These are phyloP conservation scores for Staurois parvus DNA, from an alignment of 2,797 vertebrate genomes.

Conservation along the genomic window DNA sequence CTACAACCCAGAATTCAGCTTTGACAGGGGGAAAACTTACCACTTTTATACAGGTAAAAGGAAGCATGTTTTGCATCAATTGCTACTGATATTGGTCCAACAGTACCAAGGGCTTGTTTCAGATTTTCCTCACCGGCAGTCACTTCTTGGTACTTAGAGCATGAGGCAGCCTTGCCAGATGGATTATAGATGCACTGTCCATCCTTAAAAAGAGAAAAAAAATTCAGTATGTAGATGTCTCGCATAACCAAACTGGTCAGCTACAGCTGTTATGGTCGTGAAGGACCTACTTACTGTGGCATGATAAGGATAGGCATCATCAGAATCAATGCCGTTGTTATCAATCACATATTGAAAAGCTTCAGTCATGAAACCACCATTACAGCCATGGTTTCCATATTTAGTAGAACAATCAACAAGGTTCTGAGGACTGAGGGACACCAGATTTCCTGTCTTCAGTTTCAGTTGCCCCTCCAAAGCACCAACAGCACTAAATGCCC, in stretches of 20 bases:
- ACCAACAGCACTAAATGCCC: conserved; percentile 84
- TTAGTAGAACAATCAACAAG: conserved; percentile 80
- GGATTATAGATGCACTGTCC: conserved; percentile 78
- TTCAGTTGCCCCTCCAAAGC: conserved; percentile 82
- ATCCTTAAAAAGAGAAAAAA: conserved; percentile 68
- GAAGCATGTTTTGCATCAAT: conserved; percentile 78
- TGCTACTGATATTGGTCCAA: conserved; percentile 86
- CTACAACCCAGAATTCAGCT: neutral
- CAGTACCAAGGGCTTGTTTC: conserved; percentile 76
- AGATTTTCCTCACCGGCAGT: conserved; percentile 73
- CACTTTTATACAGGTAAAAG: conserved; percentile 82
- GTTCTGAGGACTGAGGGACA: conserved; percentile 84
- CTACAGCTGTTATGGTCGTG: neutral
- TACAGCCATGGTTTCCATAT: conserved; percentile 80
- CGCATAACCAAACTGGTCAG: neutral
- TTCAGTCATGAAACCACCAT: conserved; percentile 71
- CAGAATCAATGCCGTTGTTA: conserved; percentile 82
- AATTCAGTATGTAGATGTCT: neutral
- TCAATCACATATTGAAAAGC: conserved; percentile 82
- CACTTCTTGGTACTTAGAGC: conserved; percentile 76
- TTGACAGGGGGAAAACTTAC: conserved; percentile 68
- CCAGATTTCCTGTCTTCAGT: conserved; percentile 73
- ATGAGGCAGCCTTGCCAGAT: conserved; percentile 79
- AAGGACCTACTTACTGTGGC: conserved; percentile 70
- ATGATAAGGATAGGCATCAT: conserved; percentile 76